Base-by-base conservation (phyloP, 2,113 vertebrate species). In the Alouatta palliata region DNA sequence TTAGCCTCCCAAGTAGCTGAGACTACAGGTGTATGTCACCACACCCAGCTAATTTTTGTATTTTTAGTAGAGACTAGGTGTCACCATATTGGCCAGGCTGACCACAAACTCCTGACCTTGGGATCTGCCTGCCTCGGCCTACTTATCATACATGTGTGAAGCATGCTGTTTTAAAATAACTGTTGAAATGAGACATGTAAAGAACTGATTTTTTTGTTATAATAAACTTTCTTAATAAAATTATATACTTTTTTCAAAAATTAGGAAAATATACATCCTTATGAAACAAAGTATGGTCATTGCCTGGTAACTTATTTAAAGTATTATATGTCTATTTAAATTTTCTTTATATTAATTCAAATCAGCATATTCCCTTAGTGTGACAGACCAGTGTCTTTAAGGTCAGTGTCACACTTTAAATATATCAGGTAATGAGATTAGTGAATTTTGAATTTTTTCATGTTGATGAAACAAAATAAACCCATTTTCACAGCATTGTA, bases 381-480 rank as follows among this genome's bases (percentile, higher is more conserved):
- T 76, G 54, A 88, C 82, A 54, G 75, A 82, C 56, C 7, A 66
- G 17, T 61, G 49, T 70, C 68, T 70, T 70, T 70, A n/a, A n/a
- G 68, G 68, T 35, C 17, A 70, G 32, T 20, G 32, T 77, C 68
- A 10, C 45, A 79, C 5, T 64, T 87, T 49, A 49, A 49, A 52
- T 82, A 40, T 37, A 73, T 64, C 32, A 86, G 58, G 71, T 75
- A 82, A 68, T 89, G 10, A 8, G 13, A 30, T 56, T 66, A 47
- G 17, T 91, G 45, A 86, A 94, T 37, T 87, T 58, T 49, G 32
- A 70, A 79, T 30, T 43, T 58, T 58, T 87, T 80, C n/a, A 12
- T 95, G 45, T 52, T 82, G 66, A 43, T 81, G 80, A 91, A 91
- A 87, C 11, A 92, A 81, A 88, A 75, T 76, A 70, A 82, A 54